Evolutionary conservation across 2,113 vertebrate species (phyloP).

Genomic region (Nycticebus coucang): DNA sequence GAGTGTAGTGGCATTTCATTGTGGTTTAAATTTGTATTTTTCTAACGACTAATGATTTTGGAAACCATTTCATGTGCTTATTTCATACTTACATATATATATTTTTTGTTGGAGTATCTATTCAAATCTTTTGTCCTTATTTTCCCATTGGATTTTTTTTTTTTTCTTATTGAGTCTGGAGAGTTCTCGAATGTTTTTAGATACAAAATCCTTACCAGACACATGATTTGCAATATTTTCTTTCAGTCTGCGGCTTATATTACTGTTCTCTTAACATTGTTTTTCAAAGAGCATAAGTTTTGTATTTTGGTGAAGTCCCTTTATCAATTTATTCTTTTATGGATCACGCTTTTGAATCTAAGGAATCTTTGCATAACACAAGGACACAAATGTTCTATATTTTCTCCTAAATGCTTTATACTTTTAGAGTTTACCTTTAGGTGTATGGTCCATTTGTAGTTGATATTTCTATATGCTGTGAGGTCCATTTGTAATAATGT

Average conservation of each 20-base stretch:
- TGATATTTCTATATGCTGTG: neutral
- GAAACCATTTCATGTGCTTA: neutral
- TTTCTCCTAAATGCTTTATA: neutral
- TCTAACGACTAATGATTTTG: neutral
- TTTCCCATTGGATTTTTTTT: neutral
- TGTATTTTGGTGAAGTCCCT: neutral
- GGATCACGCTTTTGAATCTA: neutral
- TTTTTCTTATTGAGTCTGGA: neutral
- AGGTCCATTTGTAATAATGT: neutral
- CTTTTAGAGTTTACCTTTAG: conserved; percentile 34
- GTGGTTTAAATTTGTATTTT: neutral
- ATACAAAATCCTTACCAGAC: neutral
- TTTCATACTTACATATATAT: neutral
- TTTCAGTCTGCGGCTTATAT: neutral
- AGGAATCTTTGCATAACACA: neutral
- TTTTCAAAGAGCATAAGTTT: neutral
- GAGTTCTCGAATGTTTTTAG: neutral
- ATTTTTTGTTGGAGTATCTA: neutral
- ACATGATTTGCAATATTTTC: neutral
- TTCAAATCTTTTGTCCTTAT: neutral
- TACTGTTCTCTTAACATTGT: neutral
- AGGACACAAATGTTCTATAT: neutral
- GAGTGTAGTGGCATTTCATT: neutral
- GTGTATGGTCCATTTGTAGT: neutral
- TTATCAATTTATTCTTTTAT: neutral